Percentiles rank a stretch among this genome's conserved stretches.
Evolutionary conservation across 2,797 vertebrate genomes (phyloP).

Genomic region (Darevskia nairensis): DNA sequence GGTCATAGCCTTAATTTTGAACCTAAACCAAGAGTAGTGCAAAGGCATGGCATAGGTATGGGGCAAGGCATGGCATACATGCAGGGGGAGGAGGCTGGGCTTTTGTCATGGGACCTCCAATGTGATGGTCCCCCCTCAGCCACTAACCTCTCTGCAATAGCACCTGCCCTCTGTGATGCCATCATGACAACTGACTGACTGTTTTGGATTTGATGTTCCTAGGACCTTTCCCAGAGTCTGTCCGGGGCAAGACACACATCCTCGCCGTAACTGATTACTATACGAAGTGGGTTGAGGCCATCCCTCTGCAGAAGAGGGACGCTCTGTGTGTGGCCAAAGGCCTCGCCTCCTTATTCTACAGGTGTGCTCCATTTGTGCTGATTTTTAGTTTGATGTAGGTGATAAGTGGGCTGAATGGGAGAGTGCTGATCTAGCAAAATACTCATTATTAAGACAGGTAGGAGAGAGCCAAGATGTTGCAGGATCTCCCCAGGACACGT

Average conservation of each 20-base stretch:
- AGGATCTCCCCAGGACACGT: not conserved
- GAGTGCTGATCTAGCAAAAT: not conserved
- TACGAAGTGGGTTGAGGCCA: conserved; percentile 91
- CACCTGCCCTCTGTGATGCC: not conserved
- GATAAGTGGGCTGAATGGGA: not conserved
- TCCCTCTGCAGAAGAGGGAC: conserved; percentile 85
- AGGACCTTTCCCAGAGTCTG: conserved; percentile 88
- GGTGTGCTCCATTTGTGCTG: conserved; percentile 71
- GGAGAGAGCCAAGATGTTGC: not conserved
- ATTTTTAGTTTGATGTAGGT: not conserved
- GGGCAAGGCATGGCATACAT: not conserved
- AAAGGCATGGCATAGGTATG: not conserved
- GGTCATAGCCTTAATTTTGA: no score
- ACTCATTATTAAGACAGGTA: not conserved
- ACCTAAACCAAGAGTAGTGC: no score
- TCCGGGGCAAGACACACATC: conserved; percentile 80
- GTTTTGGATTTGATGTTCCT: conserved; percentile 33
- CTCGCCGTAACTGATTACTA: conserved; percentile 87
- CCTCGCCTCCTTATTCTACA: conserved; percentile 85
- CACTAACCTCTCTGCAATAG: not conserved
- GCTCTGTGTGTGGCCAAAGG: conserved; percentile 83
- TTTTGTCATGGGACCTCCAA: not conserved
- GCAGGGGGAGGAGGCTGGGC: not conserved
- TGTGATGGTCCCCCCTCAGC: no score
- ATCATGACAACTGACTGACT: accelerated